A percentile compares a stretch with the other conserved stretches of the same genome.
Evolutionary conservation across 1,140 invertebrate genomes (phyloP).

Genomic region (Drosophila biarmipes): DNA sequence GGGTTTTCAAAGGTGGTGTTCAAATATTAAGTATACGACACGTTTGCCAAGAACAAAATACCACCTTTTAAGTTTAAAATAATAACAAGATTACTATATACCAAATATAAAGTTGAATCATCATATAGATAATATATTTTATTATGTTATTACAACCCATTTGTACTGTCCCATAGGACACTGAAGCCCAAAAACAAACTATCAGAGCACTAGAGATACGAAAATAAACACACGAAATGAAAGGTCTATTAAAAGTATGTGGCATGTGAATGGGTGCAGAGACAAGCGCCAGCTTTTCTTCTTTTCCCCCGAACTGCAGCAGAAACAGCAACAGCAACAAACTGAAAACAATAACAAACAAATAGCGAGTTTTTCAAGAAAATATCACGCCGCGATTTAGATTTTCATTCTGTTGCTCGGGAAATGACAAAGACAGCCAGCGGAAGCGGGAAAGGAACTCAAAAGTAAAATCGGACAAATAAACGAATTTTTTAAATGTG

Average conservation of each 20-base stretch:
- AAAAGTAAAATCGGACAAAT: constrained; percentile 41
- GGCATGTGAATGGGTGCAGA: constrained; percentile 41
- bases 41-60: neutral
- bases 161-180: constrained; percentile 23
- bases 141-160: neutral
- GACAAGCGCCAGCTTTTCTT: constrained; percentile 42
- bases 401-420: constrained; percentile 14
- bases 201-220: constrained; percentile 2
- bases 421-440: constrained; percentile 46
- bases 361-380: constrained; percentile 44
- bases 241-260: constrained; percentile 40
- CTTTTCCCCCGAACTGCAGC: constrained; percentile 34
- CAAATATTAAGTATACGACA: neutral
- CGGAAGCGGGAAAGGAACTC: constrained; percentile 37
- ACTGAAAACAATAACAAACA: constrained; percentile 38
- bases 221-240: constrained; percentile 32
- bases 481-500: constrained; percentile 34
- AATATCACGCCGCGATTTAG: constrained; percentile 34
- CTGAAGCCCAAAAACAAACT: constrained; percentile 43
- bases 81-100: too few relatives aligned
- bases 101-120: too few relatives aligned
- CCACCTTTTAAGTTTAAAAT: too few relatives aligned
- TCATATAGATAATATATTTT: neutral
- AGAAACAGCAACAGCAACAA: neutral
- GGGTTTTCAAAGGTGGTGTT: neutral